phyloP scores from a whole-genome alignment of 2,888 invertebrate genomes.

The Thereva unica region DNA sequence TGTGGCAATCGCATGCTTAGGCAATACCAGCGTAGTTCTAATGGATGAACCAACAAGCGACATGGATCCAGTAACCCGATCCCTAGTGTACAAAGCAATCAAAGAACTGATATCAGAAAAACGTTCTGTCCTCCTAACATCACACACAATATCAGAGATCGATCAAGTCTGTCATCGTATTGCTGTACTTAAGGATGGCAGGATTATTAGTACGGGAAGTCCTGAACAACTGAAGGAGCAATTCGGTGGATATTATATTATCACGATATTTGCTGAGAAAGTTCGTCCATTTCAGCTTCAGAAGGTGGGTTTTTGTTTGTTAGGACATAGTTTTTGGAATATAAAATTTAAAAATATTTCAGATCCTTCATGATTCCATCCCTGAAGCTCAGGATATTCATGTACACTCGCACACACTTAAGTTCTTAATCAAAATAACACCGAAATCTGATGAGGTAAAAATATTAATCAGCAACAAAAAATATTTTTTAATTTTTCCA shows the following conservation, averaged over 20 bases:
- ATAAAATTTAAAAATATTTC: too few relatives aligned
- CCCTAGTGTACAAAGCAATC: conserved; percentile 55
- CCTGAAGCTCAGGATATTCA: neutral
- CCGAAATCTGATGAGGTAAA: too few relatives aligned
- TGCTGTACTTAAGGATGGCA: conserved; percentile 55
- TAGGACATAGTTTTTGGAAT: neutral
- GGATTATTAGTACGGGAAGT: conserved; percentile 53
- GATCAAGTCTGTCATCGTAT: conserved; percentile 57
- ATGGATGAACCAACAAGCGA: conserved; percentile 78
- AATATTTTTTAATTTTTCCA: too few relatives aligned
- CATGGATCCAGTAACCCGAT: conserved; percentile 65
- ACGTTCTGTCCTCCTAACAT: conserved; percentile 56
- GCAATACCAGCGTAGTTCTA: conserved; percentile 70
- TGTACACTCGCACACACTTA: neutral
- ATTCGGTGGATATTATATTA: conserved; percentile 54
- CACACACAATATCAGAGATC: conserved; percentile 58
- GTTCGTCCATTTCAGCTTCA: conserved; percentile 48
- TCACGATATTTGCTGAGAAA: conserved; percentile 54
- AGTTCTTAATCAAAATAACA: neutral
- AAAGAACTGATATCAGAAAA: conserved; percentile 51
- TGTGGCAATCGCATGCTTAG: conserved; percentile 76
- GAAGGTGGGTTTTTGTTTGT: conserved; percentile 42
- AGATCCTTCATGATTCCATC: neutral
- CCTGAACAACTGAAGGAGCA: conserved; percentile 52
- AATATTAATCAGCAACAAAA: too few relatives aligned